Evolutionary conservation across 2,888 invertebrate species (phyloP), one percentile per base, ranked within the genome.

Genomic region (Laspeyria flexula): DNA sequence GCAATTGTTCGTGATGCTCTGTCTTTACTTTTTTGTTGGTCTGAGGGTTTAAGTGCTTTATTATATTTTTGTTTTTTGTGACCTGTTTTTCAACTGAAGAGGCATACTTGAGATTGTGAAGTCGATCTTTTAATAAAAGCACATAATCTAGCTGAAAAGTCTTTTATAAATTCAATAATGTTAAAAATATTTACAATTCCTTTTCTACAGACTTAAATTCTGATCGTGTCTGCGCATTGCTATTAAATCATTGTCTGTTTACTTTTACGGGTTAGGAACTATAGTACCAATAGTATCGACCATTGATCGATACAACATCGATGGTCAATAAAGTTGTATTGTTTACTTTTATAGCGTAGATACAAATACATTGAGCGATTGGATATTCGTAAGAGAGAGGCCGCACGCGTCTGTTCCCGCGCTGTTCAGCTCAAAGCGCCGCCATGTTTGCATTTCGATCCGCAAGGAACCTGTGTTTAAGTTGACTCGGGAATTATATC

Each of bases 361-460:
- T 18, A 45, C 10, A 47, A 31, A 21, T 55, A 37, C 10, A 34
- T 34, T 16, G 38, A 23, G 9, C 16, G 34, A 40, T 41, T 37
- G 30, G 33, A 35, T 30, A 59, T 67, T 69, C 55, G 51, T 37
- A 29, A 60, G 54, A 52, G 63, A 33, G 39, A 71, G 60, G 41
- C 73, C 66, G 82, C 77, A 80, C 76, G 67, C 68, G 72, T 66
- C 69, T 59, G 77, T 85, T 85, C 85, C 83, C 87, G 84, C 84
- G 85, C 85, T 79, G 77, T 81, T 74, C 72, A 64, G 60, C 79
- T 86, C 90, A 92, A 92, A 92, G 90, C 85, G 81, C 79, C 90
- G 91, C 89, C 91, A 91, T 93, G 92, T 93, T 93, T 93, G 92
- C 90, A 86, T 92, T 92, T 89, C 92, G 89, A 88, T 88, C 86